Percentiles rank a stretch among this genome's conserved stretches.
Conservation (phyloP, 1,140 invertebrate genomes). For the Holotrichia oblita region DNA sequence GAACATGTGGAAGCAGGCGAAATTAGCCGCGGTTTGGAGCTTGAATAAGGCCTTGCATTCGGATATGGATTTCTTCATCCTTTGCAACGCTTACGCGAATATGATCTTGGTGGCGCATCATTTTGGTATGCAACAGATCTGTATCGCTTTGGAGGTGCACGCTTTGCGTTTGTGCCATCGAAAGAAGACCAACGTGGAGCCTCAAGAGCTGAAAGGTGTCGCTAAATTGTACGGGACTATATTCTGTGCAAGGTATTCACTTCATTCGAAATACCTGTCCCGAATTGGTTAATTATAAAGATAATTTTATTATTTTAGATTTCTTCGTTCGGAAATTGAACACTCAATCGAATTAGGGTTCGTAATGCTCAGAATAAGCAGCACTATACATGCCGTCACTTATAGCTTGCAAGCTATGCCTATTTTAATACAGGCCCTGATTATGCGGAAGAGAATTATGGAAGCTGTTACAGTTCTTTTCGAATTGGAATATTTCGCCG, state of each 20-base stretch:
- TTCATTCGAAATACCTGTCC: slow-evolving; percentile 51
- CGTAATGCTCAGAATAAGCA: slow-evolving; percentile 58
- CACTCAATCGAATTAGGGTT: slow-evolving; percentile 61
- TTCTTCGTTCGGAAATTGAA: slow-evolving; percentile 56
- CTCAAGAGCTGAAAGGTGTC: slow-evolving; percentile 62
- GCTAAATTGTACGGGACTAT: slow-evolving; percentile 62
- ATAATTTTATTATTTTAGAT: neutral
- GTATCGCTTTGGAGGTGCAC: slow-evolving; percentile 56
- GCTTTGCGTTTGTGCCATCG: slow-evolving; percentile 61
- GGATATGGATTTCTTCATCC: slow-evolving; percentile 63
- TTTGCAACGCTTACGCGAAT: slow-evolving; percentile 65
- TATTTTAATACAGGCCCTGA: slow-evolving; percentile 58
- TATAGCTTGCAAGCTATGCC: slow-evolving; percentile 60
- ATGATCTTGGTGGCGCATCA: slow-evolving; percentile 60
- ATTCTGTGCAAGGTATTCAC: slow-evolving; percentile 58
- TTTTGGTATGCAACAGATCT: slow-evolving; percentile 50
- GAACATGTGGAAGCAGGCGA: slow-evolving; percentile 61
- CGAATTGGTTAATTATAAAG: neutral
- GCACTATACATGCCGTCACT: slow-evolving; percentile 56
- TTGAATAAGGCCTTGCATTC: slow-evolving; percentile 63
- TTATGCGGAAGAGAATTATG: slow-evolving; percentile 58
- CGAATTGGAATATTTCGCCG: slow-evolving; percentile 61
- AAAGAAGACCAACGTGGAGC: slow-evolving; percentile 59
- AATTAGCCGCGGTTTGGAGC: slow-evolving; percentile 66
- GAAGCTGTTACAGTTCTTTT: slow-evolving; percentile 60